Evolutionary conservation across 1,140 invertebrate species (phyloP).

Genomic region (Drosophila miranda): DNA sequence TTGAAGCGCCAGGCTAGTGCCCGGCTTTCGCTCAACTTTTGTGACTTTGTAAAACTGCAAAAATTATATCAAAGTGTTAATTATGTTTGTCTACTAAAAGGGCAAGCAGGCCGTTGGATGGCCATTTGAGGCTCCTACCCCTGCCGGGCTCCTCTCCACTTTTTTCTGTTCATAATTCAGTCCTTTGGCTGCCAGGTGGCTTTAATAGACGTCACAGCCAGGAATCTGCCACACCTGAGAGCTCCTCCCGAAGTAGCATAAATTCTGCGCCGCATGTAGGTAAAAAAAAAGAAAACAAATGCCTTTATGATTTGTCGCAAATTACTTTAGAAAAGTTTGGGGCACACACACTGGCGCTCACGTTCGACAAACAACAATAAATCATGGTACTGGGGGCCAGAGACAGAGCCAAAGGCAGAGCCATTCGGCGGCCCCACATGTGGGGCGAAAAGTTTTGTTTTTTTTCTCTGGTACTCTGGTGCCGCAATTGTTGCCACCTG

Average conservation of each 20-base stretch:
- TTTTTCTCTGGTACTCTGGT: too few species aligned
- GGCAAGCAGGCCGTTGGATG: conserved; percentile 3
- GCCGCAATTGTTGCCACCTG: conserved; percentile 27
- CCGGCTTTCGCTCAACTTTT: conserved; percentile 29
- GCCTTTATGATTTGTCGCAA: conserved; percentile 77
- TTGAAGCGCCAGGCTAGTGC: not conserved
- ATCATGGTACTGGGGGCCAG: conserved; percentile 41
- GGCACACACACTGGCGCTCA: conserved; percentile 37
- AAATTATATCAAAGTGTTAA: conserved; percentile 79
- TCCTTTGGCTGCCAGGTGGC: conserved; percentile 17
- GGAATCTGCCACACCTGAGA: too few species aligned
- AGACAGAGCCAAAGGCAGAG: conserved; percentile 5
- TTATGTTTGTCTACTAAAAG: conserved; percentile 49
- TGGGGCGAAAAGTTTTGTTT: conserved; percentile 26
- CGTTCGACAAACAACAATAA: conserved; percentile 78
- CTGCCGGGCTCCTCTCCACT: not conserved
- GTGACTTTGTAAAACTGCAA: conserved; percentile 61
- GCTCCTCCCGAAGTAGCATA: conserved; percentile 12
- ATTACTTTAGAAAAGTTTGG: conserved; percentile 76
- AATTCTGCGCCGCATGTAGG: conserved; percentile 32
- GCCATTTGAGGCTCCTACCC: conserved; percentile 23
- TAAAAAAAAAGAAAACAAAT: conserved; percentile 32
- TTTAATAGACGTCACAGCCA: too few species aligned
- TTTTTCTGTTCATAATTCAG: not conserved
- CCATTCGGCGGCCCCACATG: conserved; percentile 22